Conservation (phyloP, 1,140 invertebrate species). For the Drosophila nannoptera region DNA sequence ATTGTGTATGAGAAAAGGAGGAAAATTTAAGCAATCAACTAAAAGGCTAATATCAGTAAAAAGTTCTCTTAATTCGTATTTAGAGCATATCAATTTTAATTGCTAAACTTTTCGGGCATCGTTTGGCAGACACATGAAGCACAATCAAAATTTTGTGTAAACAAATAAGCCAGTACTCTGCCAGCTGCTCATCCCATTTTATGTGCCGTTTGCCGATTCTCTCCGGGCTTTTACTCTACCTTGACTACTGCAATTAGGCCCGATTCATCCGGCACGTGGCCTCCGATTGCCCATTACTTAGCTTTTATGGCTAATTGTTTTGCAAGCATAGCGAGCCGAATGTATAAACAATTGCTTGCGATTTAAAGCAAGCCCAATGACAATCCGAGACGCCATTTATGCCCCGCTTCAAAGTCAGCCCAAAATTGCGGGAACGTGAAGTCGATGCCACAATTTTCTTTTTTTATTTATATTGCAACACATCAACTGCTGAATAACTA, state of each 20-base stretch:
- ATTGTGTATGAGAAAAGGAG: too few species aligned
- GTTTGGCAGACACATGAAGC: neutral
- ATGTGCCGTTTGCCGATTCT: neutral
- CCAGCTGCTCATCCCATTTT: neutral
- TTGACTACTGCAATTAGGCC: conserved; percentile 8
- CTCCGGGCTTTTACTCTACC: neutral
- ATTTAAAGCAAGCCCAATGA: conserved; percentile 33
- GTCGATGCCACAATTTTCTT: conserved; percentile 6
- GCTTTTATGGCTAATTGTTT: conserved; percentile 37
- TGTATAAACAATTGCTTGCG: conserved; percentile 9
- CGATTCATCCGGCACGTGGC: conserved; percentile 9
- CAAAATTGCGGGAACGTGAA: conserved; percentile 21
- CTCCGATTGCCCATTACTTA: conserved; percentile 21
- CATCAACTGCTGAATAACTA: neutral
- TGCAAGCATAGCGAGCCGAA: conserved; percentile 6
- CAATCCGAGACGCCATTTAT: conserved; percentile 35
- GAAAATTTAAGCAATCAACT: too few species aligned
- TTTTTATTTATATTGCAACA: conserved; percentile 31
- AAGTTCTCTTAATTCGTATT: too few species aligned
- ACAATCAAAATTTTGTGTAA: neutral
- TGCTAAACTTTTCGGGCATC: too few species aligned
- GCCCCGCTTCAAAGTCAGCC: conserved; percentile 25
- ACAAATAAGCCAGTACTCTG: neutral
- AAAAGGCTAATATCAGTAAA: too few species aligned
- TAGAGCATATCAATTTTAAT: too few species aligned